phyloP scores from a whole-genome alignment of 2,113 vertebrate genomes.

The Crotalus viridis region DNA sequence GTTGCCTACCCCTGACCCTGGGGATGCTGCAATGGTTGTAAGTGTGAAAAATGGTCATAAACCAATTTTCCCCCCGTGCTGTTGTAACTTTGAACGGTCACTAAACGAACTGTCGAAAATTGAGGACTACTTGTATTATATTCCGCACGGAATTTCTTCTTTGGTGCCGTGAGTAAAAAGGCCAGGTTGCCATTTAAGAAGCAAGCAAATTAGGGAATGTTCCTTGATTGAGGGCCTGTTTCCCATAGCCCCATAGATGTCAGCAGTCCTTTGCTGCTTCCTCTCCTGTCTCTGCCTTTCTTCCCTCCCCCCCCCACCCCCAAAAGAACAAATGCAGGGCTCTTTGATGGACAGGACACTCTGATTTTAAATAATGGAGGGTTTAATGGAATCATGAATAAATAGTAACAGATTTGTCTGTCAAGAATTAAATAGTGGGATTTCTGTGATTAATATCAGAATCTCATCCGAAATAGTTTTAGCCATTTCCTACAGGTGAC shows the following conservation, averaged over 20 bases:
- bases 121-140: background rate
- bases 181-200: background rate
- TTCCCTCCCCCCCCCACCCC: conserved; percentile 14
- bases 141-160: background rate
- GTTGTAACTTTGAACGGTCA: no score
- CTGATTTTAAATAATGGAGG: conserved; percentile 62
- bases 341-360: conserved; percentile 50
- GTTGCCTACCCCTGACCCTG: no score
- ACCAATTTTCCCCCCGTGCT: fast-evolving
- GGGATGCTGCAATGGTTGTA: no score
- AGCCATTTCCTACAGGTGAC: conserved; percentile 76
- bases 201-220: background rate
- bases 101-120: no score
- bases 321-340: conserved; percentile 39
- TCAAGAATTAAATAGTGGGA: conserved; percentile 73
- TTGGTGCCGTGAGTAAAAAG: background rate
- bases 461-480: conserved; percentile 74
- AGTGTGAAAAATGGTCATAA: no score
- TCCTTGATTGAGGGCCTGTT: background rate
- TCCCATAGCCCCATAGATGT: no score
- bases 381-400: conserved; percentile 72
- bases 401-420: conserved; percentile 72
- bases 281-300: background rate
- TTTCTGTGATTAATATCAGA: conserved; percentile 75
- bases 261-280: no score